These are phyloP conservation scores for Helicolenus hilgendorfi DNA, from an alignment of 2,797 vertebrate species.

Conservation along the genomic window DNA sequence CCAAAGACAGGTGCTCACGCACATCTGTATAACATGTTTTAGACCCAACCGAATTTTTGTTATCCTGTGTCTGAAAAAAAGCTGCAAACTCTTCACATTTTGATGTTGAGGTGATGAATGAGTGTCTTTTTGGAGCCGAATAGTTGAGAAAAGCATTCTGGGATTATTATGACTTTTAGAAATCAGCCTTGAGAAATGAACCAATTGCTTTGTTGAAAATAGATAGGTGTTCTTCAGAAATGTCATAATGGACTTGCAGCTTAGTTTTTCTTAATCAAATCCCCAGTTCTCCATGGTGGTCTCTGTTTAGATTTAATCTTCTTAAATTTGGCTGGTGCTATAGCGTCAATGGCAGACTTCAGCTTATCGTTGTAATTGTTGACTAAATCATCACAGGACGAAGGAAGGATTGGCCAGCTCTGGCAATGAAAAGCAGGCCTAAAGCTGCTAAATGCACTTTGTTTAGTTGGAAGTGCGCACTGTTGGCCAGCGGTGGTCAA, in stretches of 20 bases:
- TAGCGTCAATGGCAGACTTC: background rate
- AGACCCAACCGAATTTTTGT: background rate
- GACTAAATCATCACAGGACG: background rate
- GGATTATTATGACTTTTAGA: background rate
- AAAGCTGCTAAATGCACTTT: background rate
- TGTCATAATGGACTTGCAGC: background rate
- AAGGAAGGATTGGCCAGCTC: background rate
- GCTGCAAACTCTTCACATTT: background rate
- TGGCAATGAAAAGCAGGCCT: background rate
- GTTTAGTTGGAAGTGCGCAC: background rate
- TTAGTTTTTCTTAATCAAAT: too few species aligned
- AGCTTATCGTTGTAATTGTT: background rate
- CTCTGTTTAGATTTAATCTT: background rate
- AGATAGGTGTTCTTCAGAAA: background rate
- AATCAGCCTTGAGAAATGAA: background rate
- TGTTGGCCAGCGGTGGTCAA: conserved; percentile 2
- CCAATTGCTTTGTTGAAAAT: background rate
- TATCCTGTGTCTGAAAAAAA: background rate
- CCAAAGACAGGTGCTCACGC: background rate
- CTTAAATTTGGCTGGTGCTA: background rate
- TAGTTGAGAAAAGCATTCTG: background rate
- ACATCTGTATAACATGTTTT: background rate
- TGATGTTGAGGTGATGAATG: accelerated
- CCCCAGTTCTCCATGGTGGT: background rate
- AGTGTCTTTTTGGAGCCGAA: background rate